These are phyloP conservation scores for Steatornis caripensis DNA, from an alignment of 2,113 vertebrate species.

Conservation along the genomic window DNA sequence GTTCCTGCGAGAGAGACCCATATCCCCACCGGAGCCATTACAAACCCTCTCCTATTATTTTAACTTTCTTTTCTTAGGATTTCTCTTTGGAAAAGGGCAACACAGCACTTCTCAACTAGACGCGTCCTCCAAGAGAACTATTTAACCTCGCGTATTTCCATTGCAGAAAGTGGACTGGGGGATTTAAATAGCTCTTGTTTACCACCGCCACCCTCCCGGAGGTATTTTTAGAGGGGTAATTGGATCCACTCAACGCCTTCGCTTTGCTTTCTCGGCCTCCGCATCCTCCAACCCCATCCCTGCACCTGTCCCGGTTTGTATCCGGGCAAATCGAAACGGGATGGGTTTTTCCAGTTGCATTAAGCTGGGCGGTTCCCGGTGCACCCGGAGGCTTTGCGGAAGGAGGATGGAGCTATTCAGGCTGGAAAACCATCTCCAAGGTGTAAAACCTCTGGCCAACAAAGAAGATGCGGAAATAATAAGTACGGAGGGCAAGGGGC, in stretches of 20 bases:
- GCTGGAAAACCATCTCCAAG: background rate
- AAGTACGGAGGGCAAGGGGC: fast-evolving
- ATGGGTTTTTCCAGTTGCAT: background rate
- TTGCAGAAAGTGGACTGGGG: background rate
- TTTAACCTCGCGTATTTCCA: background rate
- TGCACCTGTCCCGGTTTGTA: slow-evolving; percentile 19
- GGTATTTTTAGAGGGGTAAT: slow-evolving; percentile 49
- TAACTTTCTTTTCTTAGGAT: background rate
- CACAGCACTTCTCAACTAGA: background rate
- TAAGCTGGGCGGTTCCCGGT: background rate
- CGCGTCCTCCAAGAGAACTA: background rate
- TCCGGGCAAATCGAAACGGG: fast-evolving
- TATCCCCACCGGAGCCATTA: slow-evolving; percentile 8
- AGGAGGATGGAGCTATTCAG: background rate
- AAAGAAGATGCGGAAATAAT: background rate
- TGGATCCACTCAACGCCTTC: background rate
- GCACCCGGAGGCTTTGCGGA: background rate
- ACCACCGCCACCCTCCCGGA: background rate
- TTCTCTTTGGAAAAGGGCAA: background rate
- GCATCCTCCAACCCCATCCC: background rate
- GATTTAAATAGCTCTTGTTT: slow-evolving; percentile 42
- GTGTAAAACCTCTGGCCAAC: fast-evolving
- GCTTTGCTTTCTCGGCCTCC: background rate
- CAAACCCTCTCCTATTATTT: slow-evolving; percentile 14
- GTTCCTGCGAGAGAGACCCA: background rate